These are phyloP conservation scores for Drosophila hamatofila DNA, from an alignment of 2,888 invertebrate genomes.

Conservation along the genomic window DNA sequence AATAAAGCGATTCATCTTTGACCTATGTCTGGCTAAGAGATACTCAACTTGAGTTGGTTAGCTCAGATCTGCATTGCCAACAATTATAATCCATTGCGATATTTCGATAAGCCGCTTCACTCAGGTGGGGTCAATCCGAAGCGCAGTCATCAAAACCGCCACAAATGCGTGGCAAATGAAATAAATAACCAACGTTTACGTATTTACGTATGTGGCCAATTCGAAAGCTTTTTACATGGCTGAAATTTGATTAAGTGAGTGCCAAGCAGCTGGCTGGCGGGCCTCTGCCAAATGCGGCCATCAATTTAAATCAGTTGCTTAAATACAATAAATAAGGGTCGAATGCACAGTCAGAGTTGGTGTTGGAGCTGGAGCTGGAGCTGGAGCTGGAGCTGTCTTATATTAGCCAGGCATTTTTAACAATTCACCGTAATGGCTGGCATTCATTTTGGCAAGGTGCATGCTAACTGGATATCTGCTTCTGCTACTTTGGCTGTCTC, in stretches of 20 bases:
- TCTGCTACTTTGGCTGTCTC: neutral
- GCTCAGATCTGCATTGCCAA: neutral
- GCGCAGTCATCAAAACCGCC: constrained; percentile 40
- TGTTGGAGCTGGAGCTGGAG: neutral
- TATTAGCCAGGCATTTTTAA: constrained; percentile 80
- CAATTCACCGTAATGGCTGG: constrained; percentile 74
- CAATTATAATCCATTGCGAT: neutral
- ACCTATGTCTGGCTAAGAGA: neutral
- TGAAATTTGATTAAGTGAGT: constrained; percentile 79
- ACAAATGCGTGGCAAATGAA: constrained; percentile 45
- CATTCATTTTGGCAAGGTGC: constrained; percentile 61
- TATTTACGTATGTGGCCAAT: constrained; percentile 43
- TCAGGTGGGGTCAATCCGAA: no score
- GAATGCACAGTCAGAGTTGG: constrained; percentile 20
- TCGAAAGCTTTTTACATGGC: constrained; percentile 50
- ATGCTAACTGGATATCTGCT: constrained; percentile 50
- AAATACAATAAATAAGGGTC: constrained; percentile 71
- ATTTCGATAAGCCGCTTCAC: no score
- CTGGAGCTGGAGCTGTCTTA: neutral
- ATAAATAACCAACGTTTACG: constrained; percentile 51
- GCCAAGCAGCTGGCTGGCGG: constrained; percentile 41
- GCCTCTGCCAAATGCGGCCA: constrained; percentile 55
- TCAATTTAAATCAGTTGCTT: constrained; percentile 74
- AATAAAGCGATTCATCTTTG: neutral
- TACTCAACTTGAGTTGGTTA: neutral